Conservation (phyloP, 2,113 vertebrate genomes). For the Xiphophorus couchianus region DNA sequence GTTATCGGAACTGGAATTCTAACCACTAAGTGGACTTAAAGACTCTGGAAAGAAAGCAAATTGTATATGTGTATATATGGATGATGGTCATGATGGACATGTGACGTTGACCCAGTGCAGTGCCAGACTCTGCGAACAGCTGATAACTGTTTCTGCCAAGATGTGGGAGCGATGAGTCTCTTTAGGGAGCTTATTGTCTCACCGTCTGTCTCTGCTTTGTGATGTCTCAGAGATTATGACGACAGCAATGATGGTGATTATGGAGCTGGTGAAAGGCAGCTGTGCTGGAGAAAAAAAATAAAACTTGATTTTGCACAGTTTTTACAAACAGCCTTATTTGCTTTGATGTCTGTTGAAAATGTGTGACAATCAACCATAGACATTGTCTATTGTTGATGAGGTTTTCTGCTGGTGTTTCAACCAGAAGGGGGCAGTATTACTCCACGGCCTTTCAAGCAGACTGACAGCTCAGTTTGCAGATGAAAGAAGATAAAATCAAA, state of each 20-base stretch:
- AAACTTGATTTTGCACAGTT: slow-evolving; percentile 83
- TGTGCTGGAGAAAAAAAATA: slow-evolving; percentile 67
- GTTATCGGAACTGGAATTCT: slow-evolving; percentile 36
- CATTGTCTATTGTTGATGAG: slow-evolving; percentile 4
- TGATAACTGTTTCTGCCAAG: slow-evolving; percentile 53
- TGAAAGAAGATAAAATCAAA: not conserved
- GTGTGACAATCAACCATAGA: not conserved
- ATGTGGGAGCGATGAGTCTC: slow-evolving; percentile 36
- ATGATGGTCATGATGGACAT: slow-evolving; percentile 48
- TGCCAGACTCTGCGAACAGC: slow-evolving; percentile 46
- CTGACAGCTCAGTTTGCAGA: not conserved
- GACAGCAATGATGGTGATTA: slow-evolving; percentile 58
- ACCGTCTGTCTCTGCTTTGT: slow-evolving; percentile 46
- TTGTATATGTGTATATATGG: slow-evolving; percentile 64
- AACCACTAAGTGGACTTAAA: slow-evolving; percentile 42
- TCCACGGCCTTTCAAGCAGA: slow-evolving; percentile 16
- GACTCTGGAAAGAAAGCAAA: slow-evolving; percentile 20
- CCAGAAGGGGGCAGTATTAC: slow-evolving; percentile 69
- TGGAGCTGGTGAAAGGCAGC: slow-evolving; percentile 46
- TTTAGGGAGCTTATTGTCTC: slow-evolving; percentile 46
- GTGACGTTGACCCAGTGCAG: slow-evolving; percentile 38
- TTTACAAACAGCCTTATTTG: slow-evolving; percentile 57
- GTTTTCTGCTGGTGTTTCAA: slow-evolving; percentile 8
- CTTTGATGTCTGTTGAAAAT: slow-evolving; percentile 34
- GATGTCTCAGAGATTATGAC: slow-evolving; percentile 58